phyloP scores from a whole-genome alignment of 2,888 invertebrate genomes.

The Caenorhabditis japonica region DNA sequence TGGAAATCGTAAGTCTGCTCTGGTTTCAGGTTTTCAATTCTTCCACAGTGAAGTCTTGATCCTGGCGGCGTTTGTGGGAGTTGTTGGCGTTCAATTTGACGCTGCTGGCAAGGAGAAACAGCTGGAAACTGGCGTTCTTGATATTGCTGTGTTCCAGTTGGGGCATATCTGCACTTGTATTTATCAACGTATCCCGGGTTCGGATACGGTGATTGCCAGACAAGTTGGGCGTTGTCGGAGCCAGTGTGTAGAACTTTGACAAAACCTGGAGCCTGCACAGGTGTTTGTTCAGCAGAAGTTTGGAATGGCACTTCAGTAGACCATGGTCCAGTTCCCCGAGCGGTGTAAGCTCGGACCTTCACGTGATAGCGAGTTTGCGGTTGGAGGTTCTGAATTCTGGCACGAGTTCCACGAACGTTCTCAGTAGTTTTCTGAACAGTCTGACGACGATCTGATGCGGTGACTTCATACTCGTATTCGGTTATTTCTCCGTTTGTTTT shows the following conservation, averaged over 20 bases:
- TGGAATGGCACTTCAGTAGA: slow-evolving; percentile 72
- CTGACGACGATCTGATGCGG: slow-evolving; percentile 67
- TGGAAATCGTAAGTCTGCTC: slow-evolving; percentile 76
- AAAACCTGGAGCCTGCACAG: slow-evolving; percentile 49
- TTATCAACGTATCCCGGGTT: slow-evolving; percentile 74
- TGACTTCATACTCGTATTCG: slow-evolving; percentile 77
- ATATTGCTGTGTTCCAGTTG: slow-evolving; percentile 66
- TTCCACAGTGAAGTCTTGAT: slow-evolving; percentile 72
- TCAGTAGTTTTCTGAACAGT: slow-evolving; percentile 69
- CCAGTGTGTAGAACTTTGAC: slow-evolving; percentile 71
- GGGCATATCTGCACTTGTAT: slow-evolving; percentile 74
- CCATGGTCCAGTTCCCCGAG: slow-evolving; percentile 76
- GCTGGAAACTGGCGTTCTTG: slow-evolving; percentile 73
- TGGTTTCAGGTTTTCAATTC: slow-evolving; percentile 71
- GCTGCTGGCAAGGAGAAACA: slow-evolving; percentile 70
- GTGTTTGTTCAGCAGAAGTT: slow-evolving; percentile 61
- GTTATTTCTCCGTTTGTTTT: slow-evolving; percentile 77
- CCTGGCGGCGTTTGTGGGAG: slow-evolving; percentile 74
- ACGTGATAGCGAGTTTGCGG: slow-evolving; percentile 75
- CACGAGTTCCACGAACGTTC: slow-evolving; percentile 71
- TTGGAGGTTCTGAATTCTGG: slow-evolving; percentile 70
- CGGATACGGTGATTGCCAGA: slow-evolving; percentile 75
- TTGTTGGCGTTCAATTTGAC: slow-evolving; percentile 71
- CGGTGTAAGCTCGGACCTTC: slow-evolving; percentile 75
- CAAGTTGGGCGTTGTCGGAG: slow-evolving; percentile 72